Evolutionary conservation across 2,888 invertebrate species (phyloP), one percentile per base, ranked within the genome.

Genomic region (Apamea crenata): DNA sequence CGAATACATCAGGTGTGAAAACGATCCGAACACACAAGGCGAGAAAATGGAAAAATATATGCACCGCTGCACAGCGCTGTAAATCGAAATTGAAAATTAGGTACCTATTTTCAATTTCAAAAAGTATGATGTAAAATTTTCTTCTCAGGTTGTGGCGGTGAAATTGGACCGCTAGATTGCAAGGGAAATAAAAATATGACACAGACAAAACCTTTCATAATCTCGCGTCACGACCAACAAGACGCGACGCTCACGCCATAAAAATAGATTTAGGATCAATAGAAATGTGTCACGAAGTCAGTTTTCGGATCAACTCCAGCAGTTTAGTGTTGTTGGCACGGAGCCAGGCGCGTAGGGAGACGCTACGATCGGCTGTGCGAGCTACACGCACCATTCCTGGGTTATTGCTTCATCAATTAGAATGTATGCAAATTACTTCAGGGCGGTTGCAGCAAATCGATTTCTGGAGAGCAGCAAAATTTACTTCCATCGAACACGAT

Each of bases 221-320:
- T 50, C 47, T 74, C 32, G 4, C 44, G 61, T 36, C n/a, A 53
- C 36, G 67, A 50, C 50, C 14, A 75, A 77, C 65, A 59, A 70
- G 63, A 66, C 70, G 59, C 47, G 63, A 65, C 25, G 36, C 68
- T 75, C 75, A 74, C 29, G 12, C 77, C 77, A 83, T 84, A 80
- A 75, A 87, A 87, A 86, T 87, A 84, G 79, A 79, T 81, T 67
- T 81, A 75, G 74, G 80, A 87, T 87, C 85, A 80, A 80, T 87
- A 80, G 75, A 77, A 84, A 87, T 80, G 87, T 87, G 87, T 89
- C 87, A 89, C 79, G 77, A 69, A 83, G 67, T 72, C 73, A 75
- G 82, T 78, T 83, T 80, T 78, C 78, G 73, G 81, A 89, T 85
- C 78, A 73, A 74, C 73, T 83, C 81, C 80, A 81, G 78, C 65